Percentiles rank a stretch among this genome's conserved stretches.
phyloP scores from a whole-genome alignment of 2,888 invertebrate species.

The Nesidiocoris tenuis region DNA sequence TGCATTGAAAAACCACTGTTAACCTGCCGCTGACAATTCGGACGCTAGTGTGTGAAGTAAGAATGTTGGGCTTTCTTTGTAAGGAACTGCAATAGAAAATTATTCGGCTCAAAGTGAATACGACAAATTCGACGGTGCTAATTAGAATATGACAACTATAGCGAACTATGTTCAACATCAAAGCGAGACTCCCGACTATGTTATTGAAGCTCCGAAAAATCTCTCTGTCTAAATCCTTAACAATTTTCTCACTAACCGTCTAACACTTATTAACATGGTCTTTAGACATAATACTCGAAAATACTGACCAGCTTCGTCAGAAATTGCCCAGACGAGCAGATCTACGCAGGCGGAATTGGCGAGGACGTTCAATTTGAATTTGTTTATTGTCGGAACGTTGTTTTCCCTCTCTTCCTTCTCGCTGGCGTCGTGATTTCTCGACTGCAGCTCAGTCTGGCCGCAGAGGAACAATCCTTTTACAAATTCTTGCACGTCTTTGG shows the following conservation, averaged over 20 bases:
- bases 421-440: slow-evolving; percentile 79
- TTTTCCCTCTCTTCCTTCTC: slow-evolving; percentile 79
- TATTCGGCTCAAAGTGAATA: background rate
- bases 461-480: slow-evolving; percentile 84
- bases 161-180: no score
- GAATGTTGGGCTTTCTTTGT: slow-evolving; percentile 37
- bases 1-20: no score
- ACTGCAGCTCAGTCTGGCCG: slow-evolving; percentile 90
- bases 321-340: slow-evolving; percentile 95
- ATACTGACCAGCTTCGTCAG: slow-evolving; percentile 85
- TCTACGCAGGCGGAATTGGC: slow-evolving; percentile 97
- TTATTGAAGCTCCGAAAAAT: no score
- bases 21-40: slow-evolving; percentile 34
- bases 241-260: no score
- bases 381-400: slow-evolving; percentile 78
- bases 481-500: slow-evolving; percentile 87
- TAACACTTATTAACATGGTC: no score
- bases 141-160: background rate
- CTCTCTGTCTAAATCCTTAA: no score
- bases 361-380: slow-evolving; percentile 92
- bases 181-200: no score
- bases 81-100: slow-evolving; percentile 34
- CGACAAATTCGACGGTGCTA: background rate
- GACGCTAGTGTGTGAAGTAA: slow-evolving; percentile 35
- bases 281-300: background rate